Percentiles rank a stretch among this genome's conserved stretches.
Evolutionary conservation across 2,888 invertebrate genomes (phyloP).

Genomic region (Idaea biselata): DNA sequence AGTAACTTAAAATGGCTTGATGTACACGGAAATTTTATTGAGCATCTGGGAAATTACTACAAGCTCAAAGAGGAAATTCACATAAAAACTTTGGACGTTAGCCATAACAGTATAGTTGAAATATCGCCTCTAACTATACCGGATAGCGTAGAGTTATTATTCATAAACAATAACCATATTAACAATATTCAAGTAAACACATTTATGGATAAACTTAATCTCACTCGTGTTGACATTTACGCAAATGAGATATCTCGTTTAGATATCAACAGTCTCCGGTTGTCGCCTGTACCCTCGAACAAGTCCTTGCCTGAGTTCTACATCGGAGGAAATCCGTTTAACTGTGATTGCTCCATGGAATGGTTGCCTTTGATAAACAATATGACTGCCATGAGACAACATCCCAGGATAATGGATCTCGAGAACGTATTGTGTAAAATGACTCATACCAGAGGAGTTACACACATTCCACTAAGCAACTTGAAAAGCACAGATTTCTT

Average conservation of each 20-base stretch:
- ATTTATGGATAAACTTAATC: constrained; percentile 90
- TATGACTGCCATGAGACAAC: constrained; percentile 89
- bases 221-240: constrained; percentile 94
- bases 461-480: constrained; percentile 87
- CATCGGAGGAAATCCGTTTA: constrained; percentile 95
- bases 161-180: constrained; percentile 94
- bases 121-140: constrained; percentile 91
- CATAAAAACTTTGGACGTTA: constrained; percentile 92
- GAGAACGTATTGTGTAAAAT: constrained; percentile 93
- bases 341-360: constrained; percentile 97
- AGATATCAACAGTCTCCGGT: constrained; percentile 89
- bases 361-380: constrained; percentile 96
- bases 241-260: constrained; percentile 92
- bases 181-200: constrained; percentile 90
- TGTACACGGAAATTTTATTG: constrained; percentile 93
- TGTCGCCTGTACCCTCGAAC: constrained; percentile 87
- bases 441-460: constrained; percentile 90
- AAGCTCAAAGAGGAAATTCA: constrained; percentile 89
- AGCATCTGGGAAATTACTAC: constrained; percentile 92
- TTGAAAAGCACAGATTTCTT: constrained; percentile 91
- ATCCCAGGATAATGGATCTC: constrained; percentile 93
- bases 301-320: constrained; percentile 93
- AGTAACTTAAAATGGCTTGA: constrained; percentile 94
- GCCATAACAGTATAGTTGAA: constrained; percentile 91
- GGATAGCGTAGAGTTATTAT: constrained; percentile 91